Base-by-base conservation (phyloP, 2,797 vertebrate genomes). In the Alca torda region DNA sequence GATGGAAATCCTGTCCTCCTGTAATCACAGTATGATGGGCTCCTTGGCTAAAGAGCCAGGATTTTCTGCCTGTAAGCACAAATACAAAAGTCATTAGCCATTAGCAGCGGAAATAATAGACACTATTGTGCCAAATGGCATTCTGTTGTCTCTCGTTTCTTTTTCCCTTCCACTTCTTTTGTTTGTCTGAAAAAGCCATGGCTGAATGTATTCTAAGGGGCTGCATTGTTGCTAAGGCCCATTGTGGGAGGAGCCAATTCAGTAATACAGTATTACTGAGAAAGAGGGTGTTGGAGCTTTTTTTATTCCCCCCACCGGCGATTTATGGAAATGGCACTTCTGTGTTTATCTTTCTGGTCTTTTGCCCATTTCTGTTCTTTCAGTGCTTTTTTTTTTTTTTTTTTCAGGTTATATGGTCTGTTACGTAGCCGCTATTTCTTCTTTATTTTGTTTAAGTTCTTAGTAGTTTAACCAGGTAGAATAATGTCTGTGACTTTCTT, bases 61-160 rank as follows among this genome's bases (percentile, higher is more conserved):
- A 61, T 96, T 96, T 96, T 91, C 79, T 95, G 84, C 83, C 33
- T 48, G n/a, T 85, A 90, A 96, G 51, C 84, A 92, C 88, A 95
- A 87, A 90, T 65, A 90, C 41, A 90, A 84, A 95, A 94, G 84
- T 61, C 39, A 83, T 4, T 81, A 78, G 39, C 21, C 3, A 83
- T 90, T 67, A 91, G 79, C 51, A 68, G 43, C 53, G 56, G 37
- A 95, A 90, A 87, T 61, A 46, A 78, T 81, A 77, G 76, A 56
- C 11, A 3, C 26, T 57, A 41, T 63, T 77, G 54, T 92, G 68
- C 74, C 91, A 92, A 70, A 19, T 53, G 61, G 19, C 37, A 70
- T 88, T 96, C 67, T 87, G 18, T 78, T 88, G 35, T 95, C 1
- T 43, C 15, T 79, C 31, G 64, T 21, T 61, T 48, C 16, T 46